These are phyloP conservation scores for Falco punctatus DNA, from an alignment of 2,113 vertebrate species.

Conservation along the genomic window DNA sequence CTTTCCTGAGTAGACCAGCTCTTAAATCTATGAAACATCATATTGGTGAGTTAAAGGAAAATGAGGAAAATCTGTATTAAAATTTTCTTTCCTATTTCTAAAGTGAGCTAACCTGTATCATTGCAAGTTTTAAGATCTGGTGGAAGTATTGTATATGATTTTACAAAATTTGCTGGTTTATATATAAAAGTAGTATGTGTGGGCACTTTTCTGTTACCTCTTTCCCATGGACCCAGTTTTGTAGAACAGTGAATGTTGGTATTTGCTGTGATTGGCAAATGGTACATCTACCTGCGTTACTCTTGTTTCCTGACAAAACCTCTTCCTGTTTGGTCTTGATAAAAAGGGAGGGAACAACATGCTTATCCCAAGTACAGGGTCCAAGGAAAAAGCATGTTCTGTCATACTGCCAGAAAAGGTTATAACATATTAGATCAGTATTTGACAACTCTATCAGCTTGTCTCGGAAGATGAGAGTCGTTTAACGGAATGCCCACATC, in stretches of 20 bases:
- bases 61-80: not conserved
- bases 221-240: not conserved
- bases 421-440: not conserved
- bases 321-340: not conserved
- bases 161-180: not conserved
- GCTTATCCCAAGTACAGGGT: not conserved
- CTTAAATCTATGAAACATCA: not conserved
- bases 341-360: not conserved
- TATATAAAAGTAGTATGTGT: not conserved
- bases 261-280: not conserved
- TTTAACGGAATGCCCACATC: not conserved
- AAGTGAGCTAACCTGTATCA: not conserved
- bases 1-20: conserved; percentile 60
- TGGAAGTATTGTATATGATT: not conserved
- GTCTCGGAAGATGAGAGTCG: not conserved
- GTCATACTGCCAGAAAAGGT: not conserved
- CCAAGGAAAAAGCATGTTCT: not conserved
- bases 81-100: not conserved
- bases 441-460: not conserved
- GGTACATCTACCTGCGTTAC: not conserved
- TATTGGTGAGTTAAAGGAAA: not conserved
- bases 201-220: not conserved
- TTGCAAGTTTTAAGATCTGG: not conserved
- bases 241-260: not conserved
- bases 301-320: not conserved